Base-by-base conservation (phyloP, 2,888 invertebrate genomes). In the Drosophila sordidula region DNA sequence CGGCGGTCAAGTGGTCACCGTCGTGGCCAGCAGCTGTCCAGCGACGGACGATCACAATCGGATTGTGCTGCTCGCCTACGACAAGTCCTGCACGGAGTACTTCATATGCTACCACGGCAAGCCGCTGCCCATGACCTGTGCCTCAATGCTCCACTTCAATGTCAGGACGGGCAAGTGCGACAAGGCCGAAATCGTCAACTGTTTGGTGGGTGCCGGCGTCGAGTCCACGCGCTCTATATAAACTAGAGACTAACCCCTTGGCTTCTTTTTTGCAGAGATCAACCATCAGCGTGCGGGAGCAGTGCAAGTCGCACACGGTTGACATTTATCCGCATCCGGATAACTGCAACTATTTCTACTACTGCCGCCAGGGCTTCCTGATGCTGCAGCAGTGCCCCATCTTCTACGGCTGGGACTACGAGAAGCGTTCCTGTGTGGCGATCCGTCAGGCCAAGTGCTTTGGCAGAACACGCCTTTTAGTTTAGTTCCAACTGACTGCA, bases 371-470 rank as follows among this genome's bases (percentile, higher is more conserved):
- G 42, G 92, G 92, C 1, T 85, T 72, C 47, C 62, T 92, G n/a
- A 80, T 90, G 69, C 80, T 92, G 8, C 91, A 91, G 71, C 91
- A 92, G 64, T 92, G 92, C 56, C 92, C 92, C 0, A 79, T 89
- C 56, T 89, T 80, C 52, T 90, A 87, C 44, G 89, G 90, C 18
- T 92, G 91, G 91, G 92, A 92, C 66, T 75, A 75, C 32, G 75
- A 78, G 36, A 88, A 74, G 41, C 87, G 88, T 26, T 69, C 77
- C 16, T 92, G 92, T 54, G 71, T 87, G 1, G 50, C 77, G 9
- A 71, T 83, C 4, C 65, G 58, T 12, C 77, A 70, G 3, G 87
- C 89, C 25, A 84, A 75, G n/a, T 90, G 90, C 51, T 84, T 63
- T 39, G 77, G 73, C 6, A 66, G 47, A 9, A 32, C 16, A 12